These are phyloP conservation scores for Drosophila barbarae DNA, from an alignment of 2,888 invertebrate species.

Conservation along the genomic window DNA sequence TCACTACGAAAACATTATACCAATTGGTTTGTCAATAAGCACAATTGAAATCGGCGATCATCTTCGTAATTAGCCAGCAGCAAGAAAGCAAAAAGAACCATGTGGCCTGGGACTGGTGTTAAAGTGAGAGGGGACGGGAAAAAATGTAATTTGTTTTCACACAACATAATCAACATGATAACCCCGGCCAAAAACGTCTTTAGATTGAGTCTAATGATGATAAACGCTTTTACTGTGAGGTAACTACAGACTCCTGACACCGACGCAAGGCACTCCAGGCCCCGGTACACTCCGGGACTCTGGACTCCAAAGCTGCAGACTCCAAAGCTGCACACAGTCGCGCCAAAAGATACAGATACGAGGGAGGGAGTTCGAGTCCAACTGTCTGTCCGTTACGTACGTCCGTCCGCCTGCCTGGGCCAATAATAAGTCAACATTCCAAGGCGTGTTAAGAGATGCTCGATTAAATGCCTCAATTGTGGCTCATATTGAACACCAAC, in stretches of 20 bases:
- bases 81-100: neutral
- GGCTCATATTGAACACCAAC: conserved; percentile 73
- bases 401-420: conserved; percentile 54
- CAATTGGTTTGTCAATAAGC: conserved; percentile 71
- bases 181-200: conserved; percentile 78
- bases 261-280: conserved; percentile 51
- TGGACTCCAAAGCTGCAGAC: conserved; percentile 16
- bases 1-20: conserved; percentile 30
- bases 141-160: conserved; percentile 80
- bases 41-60: conserved; percentile 61
- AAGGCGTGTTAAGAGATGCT: conserved; percentile 80
- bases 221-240: conserved; percentile 78
- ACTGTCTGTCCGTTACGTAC: conserved; percentile 23
- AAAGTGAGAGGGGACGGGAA: conserved; percentile 57
- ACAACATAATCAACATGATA: conserved; percentile 80
- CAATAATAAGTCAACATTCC: conserved; percentile 78
- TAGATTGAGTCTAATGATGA: conserved; percentile 80
- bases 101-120: conserved; percentile 50
- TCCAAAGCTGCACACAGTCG: conserved; percentile 4
- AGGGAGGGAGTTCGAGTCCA: conserved; percentile 25
- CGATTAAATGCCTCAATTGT: conserved; percentile 80
- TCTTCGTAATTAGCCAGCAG: conserved; percentile 64
- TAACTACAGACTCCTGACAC: conserved; percentile 74
- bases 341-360: conserved; percentile 33
- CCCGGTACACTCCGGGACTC: conserved; percentile 30